Conservation (phyloP, 2,797 vertebrate genomes). For the Erethizon dorsatum region DNA sequence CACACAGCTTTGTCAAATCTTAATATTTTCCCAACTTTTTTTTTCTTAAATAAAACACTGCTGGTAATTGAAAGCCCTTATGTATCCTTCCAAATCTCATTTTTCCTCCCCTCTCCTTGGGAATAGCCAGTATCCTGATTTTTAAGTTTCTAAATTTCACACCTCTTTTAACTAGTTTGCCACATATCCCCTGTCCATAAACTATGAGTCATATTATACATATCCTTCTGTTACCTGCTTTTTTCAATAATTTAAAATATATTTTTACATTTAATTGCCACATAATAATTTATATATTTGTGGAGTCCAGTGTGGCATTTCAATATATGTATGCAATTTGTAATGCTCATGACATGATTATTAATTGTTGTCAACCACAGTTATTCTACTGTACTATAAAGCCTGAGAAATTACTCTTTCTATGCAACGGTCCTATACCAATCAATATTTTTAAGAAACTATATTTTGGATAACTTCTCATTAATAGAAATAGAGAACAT, state of each 20-base stretch:
- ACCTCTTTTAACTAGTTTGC: not conserved
- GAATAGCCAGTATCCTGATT: not conserved
- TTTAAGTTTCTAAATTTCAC: not conserved
- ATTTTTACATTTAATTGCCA: not conserved
- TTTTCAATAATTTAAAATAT: not conserved
- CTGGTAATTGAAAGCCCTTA: not conserved
- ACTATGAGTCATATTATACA: not conserved
- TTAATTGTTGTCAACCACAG: not conserved
- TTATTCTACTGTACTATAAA: not conserved
- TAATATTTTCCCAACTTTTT: not conserved
- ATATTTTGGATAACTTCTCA: not conserved
- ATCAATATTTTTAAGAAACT: not conserved
- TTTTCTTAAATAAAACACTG: not conserved
- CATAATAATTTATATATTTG: not conserved
- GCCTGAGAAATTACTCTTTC: not conserved
- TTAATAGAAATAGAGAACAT: not conserved
- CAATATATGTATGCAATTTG: not conserved
- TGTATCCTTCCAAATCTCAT: not conserved
- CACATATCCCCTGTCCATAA: not conserved
- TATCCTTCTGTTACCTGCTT: not conserved
- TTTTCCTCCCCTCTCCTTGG: not conserved
- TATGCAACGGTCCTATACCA: not conserved
- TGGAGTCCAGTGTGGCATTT: not conserved
- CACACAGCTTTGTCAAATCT: not conserved
- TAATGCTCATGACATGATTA: not conserved